Evolutionary conservation across 2,113 vertebrate species (phyloP).

Genomic region (Neogale vison): DNA sequence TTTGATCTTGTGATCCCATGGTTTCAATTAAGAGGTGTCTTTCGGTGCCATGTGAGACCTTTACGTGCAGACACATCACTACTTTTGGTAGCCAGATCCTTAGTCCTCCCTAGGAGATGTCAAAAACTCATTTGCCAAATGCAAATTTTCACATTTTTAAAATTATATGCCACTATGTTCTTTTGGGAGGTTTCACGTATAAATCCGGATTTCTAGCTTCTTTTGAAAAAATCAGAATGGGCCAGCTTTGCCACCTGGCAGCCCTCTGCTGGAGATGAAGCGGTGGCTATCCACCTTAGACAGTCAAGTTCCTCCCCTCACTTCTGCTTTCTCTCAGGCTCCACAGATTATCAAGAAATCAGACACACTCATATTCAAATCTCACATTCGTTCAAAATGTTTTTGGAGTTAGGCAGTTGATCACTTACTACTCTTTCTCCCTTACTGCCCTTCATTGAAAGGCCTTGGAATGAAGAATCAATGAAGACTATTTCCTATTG

Average conservation of each 20-base stretch:
- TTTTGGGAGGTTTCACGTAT: background rate
- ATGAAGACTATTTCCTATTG: background rate
- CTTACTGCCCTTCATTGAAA: background rate
- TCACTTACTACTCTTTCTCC: background rate
- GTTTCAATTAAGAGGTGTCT: background rate
- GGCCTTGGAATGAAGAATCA: background rate
- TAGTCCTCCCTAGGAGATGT: background rate
- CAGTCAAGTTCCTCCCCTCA: fast-evolving
- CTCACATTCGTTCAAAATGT: background rate
- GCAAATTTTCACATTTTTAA: background rate
- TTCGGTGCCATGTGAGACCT: background rate
- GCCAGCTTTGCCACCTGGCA: background rate
- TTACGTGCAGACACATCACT: background rate
- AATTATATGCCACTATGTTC: background rate
- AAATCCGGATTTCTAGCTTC: background rate
- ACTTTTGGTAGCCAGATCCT: background rate
- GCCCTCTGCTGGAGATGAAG: background rate
- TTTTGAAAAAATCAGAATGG: background rate
- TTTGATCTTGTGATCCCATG: background rate
- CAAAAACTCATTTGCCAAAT: background rate
- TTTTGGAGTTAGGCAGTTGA: background rate
- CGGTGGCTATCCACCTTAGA: background rate
- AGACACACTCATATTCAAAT: background rate
- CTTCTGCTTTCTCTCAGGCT: background rate
- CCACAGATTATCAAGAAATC: background rate